Percentiles rank a stretch among this genome's conserved stretches.
These are phyloP conservation scores for Gadopsis bispinosus DNA, from an alignment of 2,797 vertebrate genomes.

Conservation along the genomic window DNA sequence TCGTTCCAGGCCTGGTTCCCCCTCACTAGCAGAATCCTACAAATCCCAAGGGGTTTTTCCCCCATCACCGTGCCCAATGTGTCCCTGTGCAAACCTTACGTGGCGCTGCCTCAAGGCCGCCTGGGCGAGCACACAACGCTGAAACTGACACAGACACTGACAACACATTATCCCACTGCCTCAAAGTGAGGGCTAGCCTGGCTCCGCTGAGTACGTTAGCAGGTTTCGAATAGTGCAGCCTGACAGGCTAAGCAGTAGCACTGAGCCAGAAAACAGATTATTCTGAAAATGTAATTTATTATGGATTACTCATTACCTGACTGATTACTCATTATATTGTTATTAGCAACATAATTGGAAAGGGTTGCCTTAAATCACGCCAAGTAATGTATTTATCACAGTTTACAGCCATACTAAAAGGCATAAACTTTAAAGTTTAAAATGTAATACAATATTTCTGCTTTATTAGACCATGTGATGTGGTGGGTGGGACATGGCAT, in stretches of 20 bases:
- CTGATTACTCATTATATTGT: constrained; percentile 32
- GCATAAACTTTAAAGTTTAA: not conserved
- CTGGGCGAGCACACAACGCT: constrained; percentile 56
- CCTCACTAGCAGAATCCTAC: constrained; percentile 65
- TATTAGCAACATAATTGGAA: constrained; percentile 35
- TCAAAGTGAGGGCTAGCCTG: constrained; percentile 48
- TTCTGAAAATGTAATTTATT: constrained; percentile 51
- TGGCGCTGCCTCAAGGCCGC: constrained; percentile 69
- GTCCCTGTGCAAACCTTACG: constrained; percentile 65
- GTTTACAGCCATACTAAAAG: constrained; percentile 9
- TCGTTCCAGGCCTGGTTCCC: constrained; percentile 65
- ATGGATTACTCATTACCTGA: constrained; percentile 54
- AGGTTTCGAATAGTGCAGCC: constrained; percentile 37
- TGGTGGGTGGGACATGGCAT: not conserved
- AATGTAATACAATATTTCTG: not conserved
- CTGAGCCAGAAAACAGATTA: constrained; percentile 44
- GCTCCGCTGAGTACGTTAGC: constrained; percentile 46
- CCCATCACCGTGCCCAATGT: constrained; percentile 65
- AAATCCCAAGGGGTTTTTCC: constrained; percentile 67
- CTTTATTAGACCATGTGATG: constrained; percentile 15
- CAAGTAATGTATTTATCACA: constrained; percentile 30
- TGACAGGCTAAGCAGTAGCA: constrained; percentile 14
- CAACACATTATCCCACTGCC: constrained; percentile 62
- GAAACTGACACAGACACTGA: constrained; percentile 67
- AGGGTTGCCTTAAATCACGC: constrained; percentile 29